These are phyloP conservation scores for Acrobasis repandana DNA, from an alignment of 2,888 invertebrate species.

Conservation along the genomic window DNA sequence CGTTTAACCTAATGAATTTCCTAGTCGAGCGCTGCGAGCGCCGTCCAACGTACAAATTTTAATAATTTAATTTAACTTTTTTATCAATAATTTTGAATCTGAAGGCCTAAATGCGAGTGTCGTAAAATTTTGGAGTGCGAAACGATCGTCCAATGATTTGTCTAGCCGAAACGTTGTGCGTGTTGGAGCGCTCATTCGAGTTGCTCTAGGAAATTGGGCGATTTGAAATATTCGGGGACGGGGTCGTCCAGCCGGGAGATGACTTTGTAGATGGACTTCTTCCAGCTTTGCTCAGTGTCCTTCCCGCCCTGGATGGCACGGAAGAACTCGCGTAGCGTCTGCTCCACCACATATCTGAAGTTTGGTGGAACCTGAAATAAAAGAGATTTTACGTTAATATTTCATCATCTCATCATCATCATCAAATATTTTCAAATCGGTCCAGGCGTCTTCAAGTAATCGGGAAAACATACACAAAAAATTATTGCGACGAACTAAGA, in stretches of 20 bases:
- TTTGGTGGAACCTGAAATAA: slow-evolving; percentile 94
- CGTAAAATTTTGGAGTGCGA: slow-evolving; percentile 85
- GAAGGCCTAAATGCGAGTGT: slow-evolving; percentile 87
- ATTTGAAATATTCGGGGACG: slow-evolving; percentile 99
- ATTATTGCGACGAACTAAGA: too few relatives aligned
- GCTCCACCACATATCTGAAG: slow-evolving; percentile 98
- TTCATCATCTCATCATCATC: too few relatives aligned
- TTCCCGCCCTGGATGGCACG: slow-evolving; percentile 98
- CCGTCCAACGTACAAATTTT: slow-evolving; percentile 75
- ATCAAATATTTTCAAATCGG: too few relatives aligned
- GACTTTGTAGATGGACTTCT: slow-evolving; percentile 99
- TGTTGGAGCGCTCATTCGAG: slow-evolving; percentile 88
- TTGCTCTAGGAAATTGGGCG: slow-evolving; percentile 99
- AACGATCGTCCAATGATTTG: slow-evolving; percentile 72
- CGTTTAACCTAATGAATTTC: slow-evolving; percentile 80
- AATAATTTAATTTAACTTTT: slow-evolving; percentile 77
- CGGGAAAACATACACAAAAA: too few relatives aligned
- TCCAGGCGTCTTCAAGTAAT: too few relatives aligned
- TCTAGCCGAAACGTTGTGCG: slow-evolving; percentile 64
- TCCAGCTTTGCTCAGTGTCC: slow-evolving; percentile 99
- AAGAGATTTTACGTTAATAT: not conserved
- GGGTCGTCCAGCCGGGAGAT: slow-evolving; percentile 99
- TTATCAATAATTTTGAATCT: slow-evolving; percentile 85
- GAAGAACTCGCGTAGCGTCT: slow-evolving; percentile 99
- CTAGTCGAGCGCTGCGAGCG: slow-evolving; percentile 68